Conservation (phyloP, 2,113 vertebrate genomes). For the Istiophorus platypterus region DNA sequence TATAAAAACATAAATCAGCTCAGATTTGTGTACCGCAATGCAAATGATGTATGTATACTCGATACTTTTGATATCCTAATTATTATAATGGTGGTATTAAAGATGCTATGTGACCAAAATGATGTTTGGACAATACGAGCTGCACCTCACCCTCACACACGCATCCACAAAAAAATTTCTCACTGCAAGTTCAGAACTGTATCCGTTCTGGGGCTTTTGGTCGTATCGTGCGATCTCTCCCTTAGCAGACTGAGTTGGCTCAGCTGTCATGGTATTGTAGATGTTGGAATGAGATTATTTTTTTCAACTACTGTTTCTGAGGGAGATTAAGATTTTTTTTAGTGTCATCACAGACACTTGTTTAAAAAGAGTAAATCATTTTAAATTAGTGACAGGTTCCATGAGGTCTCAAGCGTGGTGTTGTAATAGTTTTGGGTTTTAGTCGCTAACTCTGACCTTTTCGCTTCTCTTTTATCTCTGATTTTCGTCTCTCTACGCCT, state of each 20-base stretch:
- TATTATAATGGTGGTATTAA: constrained; percentile 86
- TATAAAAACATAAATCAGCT: constrained; percentile 81
- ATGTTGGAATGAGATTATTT: background rate
- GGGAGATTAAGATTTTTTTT: background rate
- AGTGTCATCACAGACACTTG: background rate
- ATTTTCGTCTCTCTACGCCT: too few relatives aligned
- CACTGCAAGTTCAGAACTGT: background rate
- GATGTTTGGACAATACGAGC: constrained; percentile 61
- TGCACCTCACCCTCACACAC: constrained; percentile 11
- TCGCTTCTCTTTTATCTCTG: too few relatives aligned
- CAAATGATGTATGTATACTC: constrained; percentile 86
- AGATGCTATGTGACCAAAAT: constrained; percentile 84
- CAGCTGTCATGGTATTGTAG: background rate
- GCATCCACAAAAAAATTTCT: background rate
- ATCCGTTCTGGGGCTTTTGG: background rate
- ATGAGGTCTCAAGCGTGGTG: background rate
- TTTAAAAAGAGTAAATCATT: background rate
- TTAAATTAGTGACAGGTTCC: background rate
- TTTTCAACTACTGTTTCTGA: too few relatives aligned
- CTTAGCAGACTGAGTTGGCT: background rate
- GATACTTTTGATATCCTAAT: constrained; percentile 86
- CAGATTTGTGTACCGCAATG: constrained; percentile 83
- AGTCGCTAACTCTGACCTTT: background rate
- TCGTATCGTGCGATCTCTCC: background rate
- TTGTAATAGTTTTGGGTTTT: background rate